These are phyloP conservation scores for Betta splendens DNA, from an alignment of 2,797 vertebrate species.

Conservation along the genomic window DNA sequence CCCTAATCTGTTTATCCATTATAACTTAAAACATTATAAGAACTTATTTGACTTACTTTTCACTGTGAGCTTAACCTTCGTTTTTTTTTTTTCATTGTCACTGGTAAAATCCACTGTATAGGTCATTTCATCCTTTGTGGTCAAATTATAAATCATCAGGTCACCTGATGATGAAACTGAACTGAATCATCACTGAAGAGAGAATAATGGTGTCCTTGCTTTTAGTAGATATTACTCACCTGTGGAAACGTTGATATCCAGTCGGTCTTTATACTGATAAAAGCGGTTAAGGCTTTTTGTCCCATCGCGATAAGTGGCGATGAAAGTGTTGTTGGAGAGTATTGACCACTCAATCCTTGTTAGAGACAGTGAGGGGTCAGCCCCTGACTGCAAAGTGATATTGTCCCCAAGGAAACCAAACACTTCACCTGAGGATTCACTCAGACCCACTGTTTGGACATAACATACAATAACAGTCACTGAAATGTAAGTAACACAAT, in stretches of 20 bases:
- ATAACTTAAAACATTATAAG: too few species aligned
- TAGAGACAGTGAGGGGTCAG: background rate
- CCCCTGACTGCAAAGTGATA: constrained; percentile 35
- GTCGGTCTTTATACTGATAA: constrained; percentile 12
- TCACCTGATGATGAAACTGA: constrained; percentile 34
- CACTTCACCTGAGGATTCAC: fast-evolving
- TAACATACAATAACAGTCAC: too few species aligned
- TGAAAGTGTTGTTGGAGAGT: constrained; percentile 54
- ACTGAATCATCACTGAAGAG: background rate
- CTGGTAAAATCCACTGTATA: constrained; percentile 31
- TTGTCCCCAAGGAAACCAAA: background rate
- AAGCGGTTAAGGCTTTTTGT: fast-evolving
- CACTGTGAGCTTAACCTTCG: constrained; percentile 34
- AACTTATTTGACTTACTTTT: constrained; percentile 51
- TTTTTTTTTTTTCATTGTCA: fast-evolving
- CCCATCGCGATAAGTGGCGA: background rate
- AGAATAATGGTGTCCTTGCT: background rate
- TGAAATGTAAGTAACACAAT: too few species aligned
- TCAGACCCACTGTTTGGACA: constrained; percentile 3
- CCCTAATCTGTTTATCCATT: too few species aligned
- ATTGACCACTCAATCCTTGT: constrained; percentile 55
- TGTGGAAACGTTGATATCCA: constrained; percentile 18
- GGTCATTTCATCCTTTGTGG: fast-evolving
- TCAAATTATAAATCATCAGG: constrained; percentile 53
- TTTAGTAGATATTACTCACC: constrained; percentile 28